Evolutionary conservation across 2,113 vertebrate species (phyloP).

Genomic region (Oryzias melastigma): DNA sequence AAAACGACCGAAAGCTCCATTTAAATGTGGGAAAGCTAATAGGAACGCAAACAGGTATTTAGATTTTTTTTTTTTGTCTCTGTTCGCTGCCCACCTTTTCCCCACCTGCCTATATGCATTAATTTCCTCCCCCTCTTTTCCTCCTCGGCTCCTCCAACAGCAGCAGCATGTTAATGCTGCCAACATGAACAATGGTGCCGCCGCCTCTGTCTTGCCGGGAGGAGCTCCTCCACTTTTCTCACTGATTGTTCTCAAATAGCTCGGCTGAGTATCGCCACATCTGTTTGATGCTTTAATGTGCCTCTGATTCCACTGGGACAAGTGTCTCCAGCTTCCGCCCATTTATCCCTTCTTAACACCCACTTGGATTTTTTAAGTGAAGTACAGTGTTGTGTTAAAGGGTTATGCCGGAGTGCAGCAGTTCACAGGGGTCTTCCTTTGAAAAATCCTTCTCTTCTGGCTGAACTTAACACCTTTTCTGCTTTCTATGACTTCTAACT

Average conservation of each 20-base stretch:
- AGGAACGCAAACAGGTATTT: constrained; percentile 17
- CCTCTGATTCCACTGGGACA: constrained; percentile 59
- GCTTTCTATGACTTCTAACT: no score
- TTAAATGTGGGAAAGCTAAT: constrained; percentile 49
- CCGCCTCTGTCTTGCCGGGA: constrained; percentile 36
- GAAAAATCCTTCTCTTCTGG: no score
- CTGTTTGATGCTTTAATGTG: constrained; percentile 67
- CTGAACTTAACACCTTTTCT: no score
- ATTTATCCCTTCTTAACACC: constrained; percentile 7
- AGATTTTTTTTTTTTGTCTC: constrained; percentile 7
- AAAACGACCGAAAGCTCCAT: constrained; percentile 47
- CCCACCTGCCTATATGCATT: not conserved
- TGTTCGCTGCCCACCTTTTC: not conserved
- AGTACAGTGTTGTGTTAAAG: constrained; percentile 20
- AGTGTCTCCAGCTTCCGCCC: constrained; percentile 36
- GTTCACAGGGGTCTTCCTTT: constrained; percentile 13
- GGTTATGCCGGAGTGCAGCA: no score
- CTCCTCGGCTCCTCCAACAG: constrained; percentile 2
- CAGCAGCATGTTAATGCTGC: constrained; percentile 46
- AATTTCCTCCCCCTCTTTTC: not conserved
- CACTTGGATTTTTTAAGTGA: constrained; percentile 26
- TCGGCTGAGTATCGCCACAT: constrained; percentile 65
- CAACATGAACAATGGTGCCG: constrained; percentile 66
- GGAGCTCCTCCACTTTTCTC: constrained; percentile 59
- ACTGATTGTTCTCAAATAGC: constrained; percentile 76